Evolutionary conservation across 2,113 vertebrate genomes (phyloP).

Genomic region (Chionis minor): DNA sequence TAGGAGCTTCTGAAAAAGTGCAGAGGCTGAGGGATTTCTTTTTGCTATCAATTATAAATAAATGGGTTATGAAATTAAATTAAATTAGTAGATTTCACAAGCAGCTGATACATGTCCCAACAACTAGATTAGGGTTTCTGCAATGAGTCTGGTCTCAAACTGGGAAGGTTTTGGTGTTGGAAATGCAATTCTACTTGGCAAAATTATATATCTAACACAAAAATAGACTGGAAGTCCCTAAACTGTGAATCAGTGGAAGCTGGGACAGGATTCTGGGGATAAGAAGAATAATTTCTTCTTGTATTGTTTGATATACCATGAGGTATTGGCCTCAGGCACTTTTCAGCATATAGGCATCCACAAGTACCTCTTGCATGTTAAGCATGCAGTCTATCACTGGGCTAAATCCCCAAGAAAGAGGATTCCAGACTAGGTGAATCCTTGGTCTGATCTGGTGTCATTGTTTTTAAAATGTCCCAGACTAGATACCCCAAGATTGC

Average conservation of each 20-base stretch:
- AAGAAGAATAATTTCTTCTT: neutral
- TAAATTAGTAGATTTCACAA: neutral
- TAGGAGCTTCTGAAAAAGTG: constrained; percentile 21
- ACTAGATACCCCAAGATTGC: neutral
- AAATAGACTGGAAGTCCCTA: neutral
- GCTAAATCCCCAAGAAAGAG: neutral
- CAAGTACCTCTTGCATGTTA: neutral
- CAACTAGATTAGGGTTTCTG: neutral
- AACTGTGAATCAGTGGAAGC: neutral
- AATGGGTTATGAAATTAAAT: neutral
- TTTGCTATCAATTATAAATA: neutral
- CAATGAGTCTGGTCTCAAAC: neutral
- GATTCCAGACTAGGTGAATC: neutral
- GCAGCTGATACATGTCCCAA: neutral
- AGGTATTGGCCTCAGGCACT: neutral
- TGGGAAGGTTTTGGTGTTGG: neutral
- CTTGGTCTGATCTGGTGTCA: neutral
- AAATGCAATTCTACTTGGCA: neutral
- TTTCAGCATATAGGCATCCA: neutral
- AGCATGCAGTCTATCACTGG: neutral
- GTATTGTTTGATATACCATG: neutral
- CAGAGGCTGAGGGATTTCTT: neutral
- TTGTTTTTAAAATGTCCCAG: neutral
- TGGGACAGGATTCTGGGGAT: neutral
- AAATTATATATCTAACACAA: neutral